These are phyloP conservation scores for Melanchra persicariae DNA, from an alignment of 2,888 invertebrate species.

Conservation along the genomic window DNA sequence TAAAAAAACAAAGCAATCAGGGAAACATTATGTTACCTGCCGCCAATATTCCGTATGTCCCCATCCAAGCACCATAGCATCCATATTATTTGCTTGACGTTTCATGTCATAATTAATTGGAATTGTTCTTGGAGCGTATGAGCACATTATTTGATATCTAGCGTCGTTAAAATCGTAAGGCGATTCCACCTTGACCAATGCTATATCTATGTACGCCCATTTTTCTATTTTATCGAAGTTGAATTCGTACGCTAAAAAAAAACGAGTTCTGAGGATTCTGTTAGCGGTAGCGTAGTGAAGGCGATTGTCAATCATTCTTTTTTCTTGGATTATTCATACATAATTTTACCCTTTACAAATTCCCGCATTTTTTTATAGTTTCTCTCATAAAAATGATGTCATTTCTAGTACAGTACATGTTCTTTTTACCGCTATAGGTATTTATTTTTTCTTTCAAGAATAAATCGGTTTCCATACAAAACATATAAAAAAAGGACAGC, in stretches of 20 bases:
- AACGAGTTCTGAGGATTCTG: background rate
- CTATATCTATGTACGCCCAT: constrained; percentile 78
- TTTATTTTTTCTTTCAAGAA: too few species aligned
- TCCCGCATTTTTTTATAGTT: too few species aligned
- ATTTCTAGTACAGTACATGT: too few species aligned
- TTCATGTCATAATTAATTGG: constrained; percentile 68
- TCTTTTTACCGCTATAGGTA: too few species aligned
- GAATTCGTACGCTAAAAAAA: constrained; percentile 72
- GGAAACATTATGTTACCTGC: constrained; percentile 53
- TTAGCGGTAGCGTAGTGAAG: too few species aligned
- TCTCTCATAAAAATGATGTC: too few species aligned
- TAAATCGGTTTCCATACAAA: too few species aligned
- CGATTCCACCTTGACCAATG: constrained; percentile 73
- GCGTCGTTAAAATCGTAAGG: constrained; percentile 65
- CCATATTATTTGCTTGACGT: constrained; percentile 61
- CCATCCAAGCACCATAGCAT: constrained; percentile 72
- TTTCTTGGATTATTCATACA: too few species aligned
- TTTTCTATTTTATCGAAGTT: constrained; percentile 66
- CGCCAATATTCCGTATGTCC: constrained; percentile 68
- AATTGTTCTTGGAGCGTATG: constrained; percentile 67
- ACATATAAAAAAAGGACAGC: too few species aligned
- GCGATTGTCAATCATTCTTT: too few species aligned
- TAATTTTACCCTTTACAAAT: too few species aligned
- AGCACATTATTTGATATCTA: constrained; percentile 57
- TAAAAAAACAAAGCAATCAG: background rate